phyloP scores from a whole-genome alignment of 2,797 vertebrate species.

The Pangasius macronema region DNA sequence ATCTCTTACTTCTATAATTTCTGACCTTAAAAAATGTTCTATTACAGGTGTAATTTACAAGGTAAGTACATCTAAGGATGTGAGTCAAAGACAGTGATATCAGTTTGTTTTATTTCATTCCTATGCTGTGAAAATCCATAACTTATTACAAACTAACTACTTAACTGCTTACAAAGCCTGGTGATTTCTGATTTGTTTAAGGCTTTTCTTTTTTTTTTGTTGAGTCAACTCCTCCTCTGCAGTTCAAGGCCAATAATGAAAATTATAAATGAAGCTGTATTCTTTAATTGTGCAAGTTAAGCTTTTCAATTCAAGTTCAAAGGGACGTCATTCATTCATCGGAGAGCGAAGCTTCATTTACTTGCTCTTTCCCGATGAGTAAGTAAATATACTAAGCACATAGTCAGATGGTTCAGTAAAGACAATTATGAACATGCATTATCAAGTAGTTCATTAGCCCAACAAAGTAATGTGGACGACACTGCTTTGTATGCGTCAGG shows the following conservation, averaged over 20 bases:
- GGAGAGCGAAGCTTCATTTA: background rate
- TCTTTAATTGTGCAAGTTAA: background rate
- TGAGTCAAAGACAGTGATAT: background rate
- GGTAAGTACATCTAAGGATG: background rate
- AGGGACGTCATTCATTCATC: background rate
- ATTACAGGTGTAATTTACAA: background rate
- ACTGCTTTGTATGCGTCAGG: background rate
- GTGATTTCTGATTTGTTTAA: background rate
- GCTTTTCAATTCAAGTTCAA: background rate
- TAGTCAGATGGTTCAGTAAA: no score
- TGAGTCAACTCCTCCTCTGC: background rate
- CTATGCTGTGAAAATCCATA: background rate
- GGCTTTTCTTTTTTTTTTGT: background rate
- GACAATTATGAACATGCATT: background rate
- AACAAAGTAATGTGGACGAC: background rate
- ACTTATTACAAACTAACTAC: no score
- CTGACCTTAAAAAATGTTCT: background rate
- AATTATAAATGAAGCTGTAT: background rate
- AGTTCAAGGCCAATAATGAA: no score
- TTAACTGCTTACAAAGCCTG: background rate
- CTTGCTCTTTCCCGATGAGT: background rate
- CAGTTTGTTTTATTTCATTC: background rate
- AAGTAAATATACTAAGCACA: background rate
- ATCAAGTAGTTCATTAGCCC: background rate
- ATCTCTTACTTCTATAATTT: background rate